Evolutionary conservation across 2,797 vertebrate species (phyloP).

Genomic region (Acrossocheilus fasciatus): DNA sequence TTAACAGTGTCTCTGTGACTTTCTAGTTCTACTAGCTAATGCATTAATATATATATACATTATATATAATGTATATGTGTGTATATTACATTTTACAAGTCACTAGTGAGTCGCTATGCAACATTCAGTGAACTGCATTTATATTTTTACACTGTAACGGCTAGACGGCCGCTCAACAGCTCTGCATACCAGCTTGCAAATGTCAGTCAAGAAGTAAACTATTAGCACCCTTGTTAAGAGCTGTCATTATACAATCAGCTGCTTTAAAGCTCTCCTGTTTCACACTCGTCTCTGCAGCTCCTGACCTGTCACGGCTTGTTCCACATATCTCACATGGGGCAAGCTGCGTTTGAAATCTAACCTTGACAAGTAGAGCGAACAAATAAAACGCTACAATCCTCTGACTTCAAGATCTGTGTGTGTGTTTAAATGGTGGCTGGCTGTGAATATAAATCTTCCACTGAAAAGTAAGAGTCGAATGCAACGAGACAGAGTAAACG

Average conservation of each 20-base stretch:
- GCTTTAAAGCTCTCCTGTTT: slow-evolving; percentile 56
- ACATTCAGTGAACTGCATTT: not conserved
- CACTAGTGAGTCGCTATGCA: not conserved
- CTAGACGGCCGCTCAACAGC: slow-evolving; percentile 16
- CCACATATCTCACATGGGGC: slow-evolving; percentile 32
- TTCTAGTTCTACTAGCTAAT: not conserved
- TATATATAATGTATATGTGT: too few relatives aligned
- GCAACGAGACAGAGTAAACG: not conserved
- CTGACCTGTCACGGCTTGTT: slow-evolving; percentile 55
- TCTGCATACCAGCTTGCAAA: slow-evolving; percentile 44
- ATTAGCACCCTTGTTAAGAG: slow-evolving; percentile 54
- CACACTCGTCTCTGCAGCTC: slow-evolving; percentile 38
- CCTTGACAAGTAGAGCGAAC: not conserved
- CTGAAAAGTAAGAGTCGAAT: not conserved
- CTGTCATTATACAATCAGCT: slow-evolving; percentile 59
- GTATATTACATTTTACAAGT: not conserved
- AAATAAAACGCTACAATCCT: not conserved
- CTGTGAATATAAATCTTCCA: not conserved
- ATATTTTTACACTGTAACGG: not conserved
- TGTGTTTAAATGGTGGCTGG: not conserved
- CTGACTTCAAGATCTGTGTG: not conserved
- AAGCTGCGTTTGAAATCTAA: slow-evolving; percentile 11
- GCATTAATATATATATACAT: not conserved
- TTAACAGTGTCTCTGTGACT: not conserved
- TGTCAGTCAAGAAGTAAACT: slow-evolving; percentile 57